Evolutionary conservation across 1,140 invertebrate species (phyloP), one percentile per base, ranked within the genome.

Genomic region (Oncopeltus fasciatus): DNA sequence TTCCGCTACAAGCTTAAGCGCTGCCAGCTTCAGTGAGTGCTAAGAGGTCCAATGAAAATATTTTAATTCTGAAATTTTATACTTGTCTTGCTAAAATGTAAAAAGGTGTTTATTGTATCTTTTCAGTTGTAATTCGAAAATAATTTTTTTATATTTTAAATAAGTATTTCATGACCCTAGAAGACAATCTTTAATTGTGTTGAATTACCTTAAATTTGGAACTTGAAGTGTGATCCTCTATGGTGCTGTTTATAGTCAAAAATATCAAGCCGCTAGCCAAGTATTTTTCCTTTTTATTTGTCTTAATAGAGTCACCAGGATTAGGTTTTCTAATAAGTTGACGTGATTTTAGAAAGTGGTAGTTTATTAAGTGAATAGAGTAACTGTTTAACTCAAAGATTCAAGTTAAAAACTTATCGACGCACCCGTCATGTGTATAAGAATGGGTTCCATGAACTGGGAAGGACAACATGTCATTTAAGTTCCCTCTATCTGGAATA

Each of bases 391-490:
- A 53, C 12, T 24, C 49, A 12, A 53, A 20, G 49, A 53, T 53
- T 53, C 49, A n/a, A 38, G 8, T 29, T 29, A 31, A 8, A 57
- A 57, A 57, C 28, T 31, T 57, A 57, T 53, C 26, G 29, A 53
- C 47, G 47, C 57, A 33, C 28, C 47, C 60, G 51, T 59, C 46
- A 63, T 65, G 64, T 62, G 61, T 62, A 47, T 53, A 31, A 63
- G 61, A 60, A 62, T 53, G 57, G 29, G 64, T 63, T 59, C 57
- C 64, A 49, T 58, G 60, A 65, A 63, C 61, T 63, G 61, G 61
- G 64, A 65, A 65, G 64, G 64, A 65, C 64, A 65, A 65, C 64
- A 65, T 65, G 64, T 65, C 64, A 65, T 65, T 59, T 65, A 62
- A 62, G 57, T 65, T 59, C 53, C 28, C 51, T 31, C 20, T 24